Conservation (phyloP, 2,113 vertebrate genomes). For the Saccopteryx bilineata region DNA sequence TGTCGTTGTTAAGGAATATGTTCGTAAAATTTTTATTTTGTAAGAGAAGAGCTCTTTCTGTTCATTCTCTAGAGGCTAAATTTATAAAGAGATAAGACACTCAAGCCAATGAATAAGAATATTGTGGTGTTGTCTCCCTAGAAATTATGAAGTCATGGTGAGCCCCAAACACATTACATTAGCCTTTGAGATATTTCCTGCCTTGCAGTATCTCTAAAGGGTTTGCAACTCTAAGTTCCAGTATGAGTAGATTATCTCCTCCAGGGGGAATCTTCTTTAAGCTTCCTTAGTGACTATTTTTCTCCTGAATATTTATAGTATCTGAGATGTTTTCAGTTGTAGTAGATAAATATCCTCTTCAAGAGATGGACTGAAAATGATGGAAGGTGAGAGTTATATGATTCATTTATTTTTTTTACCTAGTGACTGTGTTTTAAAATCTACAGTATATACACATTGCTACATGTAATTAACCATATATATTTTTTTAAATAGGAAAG, state of each 20-base stretch:
- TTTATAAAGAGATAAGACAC: not conserved
- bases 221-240: not conserved
- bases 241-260: not conserved
- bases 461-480: not conserved
- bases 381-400: not conserved
- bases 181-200: not conserved
- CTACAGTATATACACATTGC: not conserved
- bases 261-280: constrained; percentile 10
- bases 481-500: not conserved
- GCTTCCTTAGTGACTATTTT: not conserved
- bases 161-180: not conserved
- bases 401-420: not conserved
- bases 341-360: constrained; percentile 9
- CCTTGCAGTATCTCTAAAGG: not conserved
- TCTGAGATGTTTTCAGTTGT: not conserved
- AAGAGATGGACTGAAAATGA: constrained; percentile 11
- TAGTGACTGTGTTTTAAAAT: not conserved
- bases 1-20: not conserved
- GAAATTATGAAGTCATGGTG: not conserved
- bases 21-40: not conserved
- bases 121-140: not conserved
- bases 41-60: not conserved
- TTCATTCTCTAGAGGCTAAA: not conserved
- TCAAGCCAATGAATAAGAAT: not conserved
- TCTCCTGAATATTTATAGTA: not conserved